phyloP scores from a whole-genome alignment of 2,797 vertebrate species.

The Paramormyrops hopkinsi region DNA sequence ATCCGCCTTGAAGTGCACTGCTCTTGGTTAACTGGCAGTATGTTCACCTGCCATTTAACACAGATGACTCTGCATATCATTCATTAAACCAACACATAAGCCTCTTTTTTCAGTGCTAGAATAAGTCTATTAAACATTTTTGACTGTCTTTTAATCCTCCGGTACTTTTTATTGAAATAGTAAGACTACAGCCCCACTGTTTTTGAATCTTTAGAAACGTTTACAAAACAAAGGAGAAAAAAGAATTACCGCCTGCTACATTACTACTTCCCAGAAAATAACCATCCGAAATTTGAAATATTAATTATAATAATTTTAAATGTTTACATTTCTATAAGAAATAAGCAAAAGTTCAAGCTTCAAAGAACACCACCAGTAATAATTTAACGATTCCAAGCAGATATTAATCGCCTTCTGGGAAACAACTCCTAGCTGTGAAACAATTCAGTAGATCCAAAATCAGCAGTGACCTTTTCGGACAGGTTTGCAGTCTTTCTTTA shows the following conservation, averaged over 20 bases:
- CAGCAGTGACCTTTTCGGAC: conserved; percentile 8
- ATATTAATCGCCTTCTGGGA: neutral
- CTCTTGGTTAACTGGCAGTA: neutral
- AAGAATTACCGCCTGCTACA: neutral
- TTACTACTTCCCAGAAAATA: neutral
- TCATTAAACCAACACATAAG: neutral
- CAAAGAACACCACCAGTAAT: neutral
- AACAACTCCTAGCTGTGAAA: conserved; percentile 6
- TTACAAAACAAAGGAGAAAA: neutral
- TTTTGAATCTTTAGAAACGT: conserved; percentile 1
- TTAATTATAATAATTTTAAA: conserved; percentile 11
- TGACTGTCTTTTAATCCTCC: neutral
- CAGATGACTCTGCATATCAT: neutral
- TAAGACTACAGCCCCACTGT: conserved; percentile 11
- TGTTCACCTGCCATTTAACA: neutral
- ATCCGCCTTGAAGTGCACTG: neutral
- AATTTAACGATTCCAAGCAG: conserved; percentile 24
- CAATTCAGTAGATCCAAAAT: conserved; percentile 10
- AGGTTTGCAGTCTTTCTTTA: neutral
- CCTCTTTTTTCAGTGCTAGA: neutral
- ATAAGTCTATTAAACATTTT: neutral
- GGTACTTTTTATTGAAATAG: conserved; percentile 1
- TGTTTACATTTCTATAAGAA: conserved; percentile 7
- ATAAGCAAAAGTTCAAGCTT: conserved; percentile 17
- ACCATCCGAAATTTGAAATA: conserved; percentile 7